Percentiles rank a stretch among this genome's conserved stretches.
phyloP scores from a whole-genome alignment of 1,140 invertebrate genomes.

The Patella vulgata region DNA sequence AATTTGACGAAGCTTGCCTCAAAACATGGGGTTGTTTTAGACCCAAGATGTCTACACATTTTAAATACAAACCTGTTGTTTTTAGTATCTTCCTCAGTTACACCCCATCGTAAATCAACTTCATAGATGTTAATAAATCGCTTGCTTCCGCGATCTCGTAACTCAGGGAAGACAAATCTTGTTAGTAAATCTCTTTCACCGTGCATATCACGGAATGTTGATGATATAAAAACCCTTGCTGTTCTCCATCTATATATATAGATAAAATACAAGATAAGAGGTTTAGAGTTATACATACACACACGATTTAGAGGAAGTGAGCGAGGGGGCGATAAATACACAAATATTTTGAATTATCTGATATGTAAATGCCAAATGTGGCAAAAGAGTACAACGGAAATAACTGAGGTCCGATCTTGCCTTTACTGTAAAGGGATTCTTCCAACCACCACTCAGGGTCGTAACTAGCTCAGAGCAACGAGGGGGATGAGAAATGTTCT shows the following conservation, averaged over 20 bases:
- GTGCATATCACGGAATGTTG: constrained; percentile 70
- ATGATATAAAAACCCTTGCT: constrained; percentile 69
- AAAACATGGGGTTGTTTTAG: no score
- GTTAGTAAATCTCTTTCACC: constrained; percentile 68
- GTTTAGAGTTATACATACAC: not conserved
- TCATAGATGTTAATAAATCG: constrained; percentile 67
- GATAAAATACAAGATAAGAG: not conserved
- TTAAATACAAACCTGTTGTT: constrained; percentile 62
- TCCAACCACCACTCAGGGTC: no score
- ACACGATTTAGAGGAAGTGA: no score
- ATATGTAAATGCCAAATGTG: not conserved
- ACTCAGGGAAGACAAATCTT: constrained; percentile 67
- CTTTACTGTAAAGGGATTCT: no score
- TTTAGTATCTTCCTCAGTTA: constrained; percentile 65
- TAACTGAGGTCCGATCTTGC: no score
- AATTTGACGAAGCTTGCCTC: no score
- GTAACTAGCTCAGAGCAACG: no score
- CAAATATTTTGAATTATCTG: not conserved
- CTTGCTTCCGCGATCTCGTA: constrained; percentile 58
- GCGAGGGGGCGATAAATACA: constrained; percentile 1
- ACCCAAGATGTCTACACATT: no score
- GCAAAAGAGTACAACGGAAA: no score
- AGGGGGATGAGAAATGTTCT: no score
- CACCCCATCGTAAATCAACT: constrained; percentile 69
- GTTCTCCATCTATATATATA: constrained; percentile 63